Conservation (phyloP, 1,140 invertebrate species). For the Danaus melanippus region DNA sequence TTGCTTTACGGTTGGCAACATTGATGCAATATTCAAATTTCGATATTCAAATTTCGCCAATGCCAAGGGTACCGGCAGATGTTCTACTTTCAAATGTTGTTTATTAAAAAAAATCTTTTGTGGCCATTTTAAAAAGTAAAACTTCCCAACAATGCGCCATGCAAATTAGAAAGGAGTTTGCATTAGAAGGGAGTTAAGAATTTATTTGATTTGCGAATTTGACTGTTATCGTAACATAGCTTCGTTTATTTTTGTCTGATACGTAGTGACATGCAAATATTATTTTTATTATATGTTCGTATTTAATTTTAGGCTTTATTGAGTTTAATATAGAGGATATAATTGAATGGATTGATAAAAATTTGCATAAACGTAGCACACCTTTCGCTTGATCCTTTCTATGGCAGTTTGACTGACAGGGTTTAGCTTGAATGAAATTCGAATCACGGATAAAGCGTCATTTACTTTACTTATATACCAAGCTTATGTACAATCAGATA, state of each 20-base stretch:
- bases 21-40: conserved; percentile 48
- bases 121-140: conserved; percentile 66
- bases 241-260: conserved; percentile 30
- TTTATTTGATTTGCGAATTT: conserved; percentile 27
- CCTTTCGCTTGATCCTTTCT: conserved; percentile 64
- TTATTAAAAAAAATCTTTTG: conserved; percentile 69
- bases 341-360: conserved; percentile 32
- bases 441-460: conserved; percentile 40
- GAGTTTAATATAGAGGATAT: conserved; percentile 16
- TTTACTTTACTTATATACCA: conserved; percentile 31
- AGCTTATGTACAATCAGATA: too few relatives aligned
- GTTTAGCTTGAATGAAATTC: conserved; percentile 52
- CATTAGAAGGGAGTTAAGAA: conserved; percentile 28
- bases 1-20: conserved; percentile 8
- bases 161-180: conserved; percentile 59
- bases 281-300: conserved; percentile 38
- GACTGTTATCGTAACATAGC: conserved; percentile 26
- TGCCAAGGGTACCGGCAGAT: conserved; percentile 51
- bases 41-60: conserved; percentile 48
- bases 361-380: conserved; percentile 67
- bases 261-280: conserved; percentile 43
- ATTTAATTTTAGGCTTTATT: conserved; percentile 23
- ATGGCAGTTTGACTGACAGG: conserved; percentile 67
- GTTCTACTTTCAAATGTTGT: conserved; percentile 63
- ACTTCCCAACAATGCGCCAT: conserved; percentile 63